Percentiles rank a stretch among this genome's conserved stretches.
Evolutionary conservation across 2,888 invertebrate genomes (phyloP).

Genomic region (Biston betularia): DNA sequence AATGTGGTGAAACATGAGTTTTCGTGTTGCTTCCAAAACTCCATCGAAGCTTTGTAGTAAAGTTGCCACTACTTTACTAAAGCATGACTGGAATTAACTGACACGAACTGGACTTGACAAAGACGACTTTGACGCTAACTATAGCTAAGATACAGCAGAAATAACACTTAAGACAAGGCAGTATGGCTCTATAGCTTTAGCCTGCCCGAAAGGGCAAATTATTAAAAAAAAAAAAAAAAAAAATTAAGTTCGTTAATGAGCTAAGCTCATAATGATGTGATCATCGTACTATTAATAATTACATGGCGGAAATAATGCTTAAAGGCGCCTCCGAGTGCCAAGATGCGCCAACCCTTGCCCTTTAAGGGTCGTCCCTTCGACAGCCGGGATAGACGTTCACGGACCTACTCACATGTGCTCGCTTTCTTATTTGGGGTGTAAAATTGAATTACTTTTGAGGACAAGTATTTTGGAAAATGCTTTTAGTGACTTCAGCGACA

Average conservation of each 20-base stretch:
- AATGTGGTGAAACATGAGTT: no score
- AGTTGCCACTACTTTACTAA: no score
- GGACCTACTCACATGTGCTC: slow-evolving; percentile 62
- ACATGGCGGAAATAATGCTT: slow-evolving; percentile 73
- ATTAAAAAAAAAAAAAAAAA: no score
- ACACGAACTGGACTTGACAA: no score
- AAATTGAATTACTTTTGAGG: slow-evolving; percentile 69
- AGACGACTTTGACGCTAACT: no score
- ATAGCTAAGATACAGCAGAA: no score
- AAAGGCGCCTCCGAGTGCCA: slow-evolving; percentile 59
- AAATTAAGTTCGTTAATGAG: slow-evolving; percentile 14
- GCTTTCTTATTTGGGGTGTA: slow-evolving; percentile 69
- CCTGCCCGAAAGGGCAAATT: no score
- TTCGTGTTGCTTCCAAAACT: no score
- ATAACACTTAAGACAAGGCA: no score
- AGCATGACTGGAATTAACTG: no score
- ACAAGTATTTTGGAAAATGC: slow-evolving; percentile 68
- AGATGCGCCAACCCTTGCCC: slow-evolving; percentile 65
- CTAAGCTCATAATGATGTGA: slow-evolving; percentile 58
- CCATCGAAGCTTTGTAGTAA: no score
- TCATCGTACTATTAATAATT: slow-evolving; percentile 71
- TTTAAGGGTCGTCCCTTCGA: slow-evolving; percentile 44
- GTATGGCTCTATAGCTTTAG: no score
- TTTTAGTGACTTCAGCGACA: slow-evolving; percentile 57
- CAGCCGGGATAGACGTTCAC: slow-evolving; percentile 48